Base-by-base conservation (phyloP, 2,797 vertebrate species). In the Anolis apletophallus region DNA sequence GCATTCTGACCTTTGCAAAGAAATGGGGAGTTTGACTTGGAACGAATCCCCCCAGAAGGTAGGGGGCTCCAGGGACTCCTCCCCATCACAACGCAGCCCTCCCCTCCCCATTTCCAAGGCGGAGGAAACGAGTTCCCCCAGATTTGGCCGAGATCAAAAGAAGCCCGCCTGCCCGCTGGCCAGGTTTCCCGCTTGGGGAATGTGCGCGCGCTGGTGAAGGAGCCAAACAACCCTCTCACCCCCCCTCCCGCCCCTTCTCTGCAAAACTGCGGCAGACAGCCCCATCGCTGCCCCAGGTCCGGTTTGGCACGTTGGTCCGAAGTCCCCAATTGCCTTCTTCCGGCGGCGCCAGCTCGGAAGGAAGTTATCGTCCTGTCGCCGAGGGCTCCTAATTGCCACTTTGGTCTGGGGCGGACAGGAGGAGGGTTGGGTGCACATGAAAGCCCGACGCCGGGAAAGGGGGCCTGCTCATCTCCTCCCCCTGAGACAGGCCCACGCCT, bases 291-390 rank as follows among this genome's bases (percentile, higher is more conserved):
- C 71, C 87, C 61, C 61, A 90, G 52, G 86, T 92, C 91, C 93
- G 93, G 91, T 95, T 95, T 95, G 55, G 96, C 96, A 96, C 73
- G 88, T 93, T 92, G 93, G 94, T 90, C 88, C 94, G 80, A 91
- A 92, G 91, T 95, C 96, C 94, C 91, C 96, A 95, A 96, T 96
- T 96, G 92, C 93, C 91, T 72, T 96, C 94, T 95, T 96, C 93
- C 82, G n/a, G 86, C 94, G 97, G 97, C 97, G 97, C 97, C 97
- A 97, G 95, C 91, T 96, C 95, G 96, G 96, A 97, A 46, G 46
- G 46, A 46, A 97, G 96, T 97, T 94, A 94, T 95, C 26, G 7
- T 26, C 61, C 67, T 68, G 69, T 36, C 94, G 94, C 94, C 93
- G 2, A 64, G 91, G 95, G 95, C 93, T 95, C 69, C 90, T 94